Conservation (phyloP, 2,888 invertebrate genomes). For the Tricholauxania praeusta region DNA sequence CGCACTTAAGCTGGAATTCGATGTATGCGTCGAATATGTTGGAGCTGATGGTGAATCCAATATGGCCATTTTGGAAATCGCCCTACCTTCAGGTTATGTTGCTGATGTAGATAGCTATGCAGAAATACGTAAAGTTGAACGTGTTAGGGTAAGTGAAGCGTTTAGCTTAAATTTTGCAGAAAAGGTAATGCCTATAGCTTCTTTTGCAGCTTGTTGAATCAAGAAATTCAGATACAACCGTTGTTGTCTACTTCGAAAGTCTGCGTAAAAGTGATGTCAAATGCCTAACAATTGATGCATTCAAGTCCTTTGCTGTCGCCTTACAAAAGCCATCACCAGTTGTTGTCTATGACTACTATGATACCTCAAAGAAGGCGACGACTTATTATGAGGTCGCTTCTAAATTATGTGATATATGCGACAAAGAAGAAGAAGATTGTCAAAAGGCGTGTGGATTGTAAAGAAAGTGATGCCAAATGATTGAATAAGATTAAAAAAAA, state of each 20-base stretch:
- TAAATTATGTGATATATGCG: constrained; percentile 83
- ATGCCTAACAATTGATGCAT: constrained; percentile 88
- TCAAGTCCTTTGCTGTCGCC: constrained; percentile 85
- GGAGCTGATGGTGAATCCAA: constrained; percentile 75
- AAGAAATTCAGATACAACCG: constrained; percentile 73
- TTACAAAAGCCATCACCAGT: constrained; percentile 88
- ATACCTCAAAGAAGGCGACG: constrained; percentile 72
- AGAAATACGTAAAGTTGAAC: constrained; percentile 70
- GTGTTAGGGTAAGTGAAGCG: constrained; percentile 57
- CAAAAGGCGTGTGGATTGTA: constrained; percentile 44
- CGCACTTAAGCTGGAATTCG: constrained; percentile 83
- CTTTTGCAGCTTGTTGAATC: constrained; percentile 73
- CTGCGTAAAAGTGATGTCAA: constrained; percentile 72
- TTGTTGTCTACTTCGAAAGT: constrained; percentile 81
- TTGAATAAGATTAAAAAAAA: too few species aligned
- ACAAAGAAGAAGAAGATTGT: constrained; percentile 70
- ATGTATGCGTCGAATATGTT: constrained; percentile 81
- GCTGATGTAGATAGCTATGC: constrained; percentile 83
- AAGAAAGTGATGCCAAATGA: too few species aligned
- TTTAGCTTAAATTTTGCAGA: neutral
- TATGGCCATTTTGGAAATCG: constrained; percentile 91
- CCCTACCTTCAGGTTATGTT: constrained; percentile 89
- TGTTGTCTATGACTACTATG: constrained; percentile 90
- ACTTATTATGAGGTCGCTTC: constrained; percentile 53
- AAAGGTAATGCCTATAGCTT: neutral